phyloP scores from a whole-genome alignment of 2,797 vertebrate genomes.

The Liparis tanakae region DNA sequence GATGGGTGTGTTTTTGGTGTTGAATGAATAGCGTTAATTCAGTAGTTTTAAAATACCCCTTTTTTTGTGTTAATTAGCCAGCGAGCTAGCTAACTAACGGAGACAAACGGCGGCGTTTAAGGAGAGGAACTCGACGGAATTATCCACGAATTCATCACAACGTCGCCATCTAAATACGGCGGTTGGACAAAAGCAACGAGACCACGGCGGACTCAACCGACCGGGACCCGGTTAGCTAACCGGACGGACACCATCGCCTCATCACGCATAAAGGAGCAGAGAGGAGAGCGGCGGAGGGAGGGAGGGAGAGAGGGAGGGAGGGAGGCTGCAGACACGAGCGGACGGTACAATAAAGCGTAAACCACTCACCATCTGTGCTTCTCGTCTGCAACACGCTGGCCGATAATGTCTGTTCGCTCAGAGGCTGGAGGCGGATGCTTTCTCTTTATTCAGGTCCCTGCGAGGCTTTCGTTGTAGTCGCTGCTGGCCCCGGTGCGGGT shows the following conservation, averaged over 20 bases:
- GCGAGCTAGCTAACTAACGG: conserved; percentile 52
- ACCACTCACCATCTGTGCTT: conserved; percentile 84
- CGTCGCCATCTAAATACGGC: neutral
- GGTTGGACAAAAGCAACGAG: neutral
- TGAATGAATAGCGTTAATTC: neutral
- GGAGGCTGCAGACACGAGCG: conserved; percentile 56
- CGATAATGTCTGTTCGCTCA: conserved; percentile 48
- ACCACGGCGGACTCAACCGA: neutral
- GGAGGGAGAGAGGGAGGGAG: conserved; percentile 37
- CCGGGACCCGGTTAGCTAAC: conserved; percentile 8
- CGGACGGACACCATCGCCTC: conserved; percentile 65
- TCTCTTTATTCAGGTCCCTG: conserved; percentile 42
- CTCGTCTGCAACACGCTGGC: conserved; percentile 57
- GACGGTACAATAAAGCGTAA: conserved; percentile 3
- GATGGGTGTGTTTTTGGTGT: too few relatives aligned
- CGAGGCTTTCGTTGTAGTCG: conserved; percentile 34
- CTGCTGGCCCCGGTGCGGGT: conserved; percentile 46
- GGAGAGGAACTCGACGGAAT: conserved; percentile 31
- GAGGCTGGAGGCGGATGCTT: conserved; percentile 23
- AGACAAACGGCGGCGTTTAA: conserved; percentile 45
- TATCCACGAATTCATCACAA: neutral
- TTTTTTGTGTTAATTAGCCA: conserved; percentile 64
- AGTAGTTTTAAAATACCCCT: conserved; percentile 6
- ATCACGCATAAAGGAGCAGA: conserved; percentile 32
- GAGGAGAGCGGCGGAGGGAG: conserved; percentile 51